phyloP scores from a whole-genome alignment of 2,888 invertebrate species.

The Chelonus formosanus region DNA sequence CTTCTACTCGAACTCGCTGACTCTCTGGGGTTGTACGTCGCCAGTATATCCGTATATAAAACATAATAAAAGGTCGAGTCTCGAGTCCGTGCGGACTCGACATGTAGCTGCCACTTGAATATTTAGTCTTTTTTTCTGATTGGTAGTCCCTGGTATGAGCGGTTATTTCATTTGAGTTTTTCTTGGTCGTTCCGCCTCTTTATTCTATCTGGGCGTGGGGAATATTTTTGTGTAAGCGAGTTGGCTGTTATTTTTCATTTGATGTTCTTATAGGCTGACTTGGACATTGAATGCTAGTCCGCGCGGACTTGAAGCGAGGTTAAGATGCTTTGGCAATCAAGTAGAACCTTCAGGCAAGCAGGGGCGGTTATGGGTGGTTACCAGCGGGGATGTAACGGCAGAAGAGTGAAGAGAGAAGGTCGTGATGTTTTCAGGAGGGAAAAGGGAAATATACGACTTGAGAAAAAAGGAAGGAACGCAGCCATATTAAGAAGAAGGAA shows the following conservation, averaged over 20 bases:
- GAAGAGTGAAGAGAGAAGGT: constrained; percentile 4
- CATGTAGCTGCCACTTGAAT: constrained; percentile 45
- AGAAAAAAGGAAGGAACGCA: constrained; percentile 51
- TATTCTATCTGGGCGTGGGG: constrained; percentile 55
- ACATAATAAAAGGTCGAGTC: constrained; percentile 50
- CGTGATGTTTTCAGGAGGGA: not conserved
- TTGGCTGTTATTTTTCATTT: constrained; percentile 43
- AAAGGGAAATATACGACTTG: constrained; percentile 37
- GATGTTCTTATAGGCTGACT: constrained; percentile 49
- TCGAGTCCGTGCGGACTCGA: constrained; percentile 60
- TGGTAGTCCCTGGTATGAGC: constrained; percentile 34
- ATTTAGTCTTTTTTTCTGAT: constrained; percentile 29
- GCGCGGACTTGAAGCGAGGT: constrained; percentile 59
- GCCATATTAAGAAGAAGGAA: constrained; percentile 64
- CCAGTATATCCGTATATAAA: constrained; percentile 42
- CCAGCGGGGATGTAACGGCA: constrained; percentile 37
- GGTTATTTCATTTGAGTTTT: constrained; percentile 53
- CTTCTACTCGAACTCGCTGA: constrained; percentile 38
- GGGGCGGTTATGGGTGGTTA: constrained; percentile 64
- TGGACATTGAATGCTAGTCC: constrained; percentile 43
- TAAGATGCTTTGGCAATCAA: constrained; percentile 66
- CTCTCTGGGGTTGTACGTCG: constrained; percentile 37
- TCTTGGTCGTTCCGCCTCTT: constrained; percentile 56
- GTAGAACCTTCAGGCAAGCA: constrained; percentile 64
- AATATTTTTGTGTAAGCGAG: constrained; percentile 49